phyloP scores from a whole-genome alignment of 2,888 invertebrate species.

The Frankliniella fusca region DNA sequence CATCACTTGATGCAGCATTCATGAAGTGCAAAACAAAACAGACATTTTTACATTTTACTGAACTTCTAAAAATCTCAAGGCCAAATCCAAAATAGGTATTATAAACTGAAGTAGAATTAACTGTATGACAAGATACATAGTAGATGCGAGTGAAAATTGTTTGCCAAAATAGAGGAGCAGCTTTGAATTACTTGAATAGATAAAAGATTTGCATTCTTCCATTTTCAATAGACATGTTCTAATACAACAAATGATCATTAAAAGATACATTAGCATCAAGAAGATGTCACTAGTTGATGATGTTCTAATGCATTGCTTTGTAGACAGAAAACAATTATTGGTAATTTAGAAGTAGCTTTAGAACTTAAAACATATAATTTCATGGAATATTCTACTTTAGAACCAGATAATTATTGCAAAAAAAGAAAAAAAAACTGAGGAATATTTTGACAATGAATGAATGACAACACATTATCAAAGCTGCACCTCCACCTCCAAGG shows the following conservation, averaged over 20 bases:
- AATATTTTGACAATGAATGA: too few relatives aligned
- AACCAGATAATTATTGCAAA: not conserved
- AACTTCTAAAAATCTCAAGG: too few relatives aligned
- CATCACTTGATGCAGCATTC: too few relatives aligned
- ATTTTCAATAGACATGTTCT: not conserved
- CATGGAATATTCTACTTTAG: not conserved
- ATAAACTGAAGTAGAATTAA: not conserved
- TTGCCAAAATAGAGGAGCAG: not conserved
- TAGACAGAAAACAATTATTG: not conserved
- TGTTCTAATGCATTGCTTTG: too few relatives aligned
- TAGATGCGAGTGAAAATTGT: not conserved
- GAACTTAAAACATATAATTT: not conserved
- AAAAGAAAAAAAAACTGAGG: not conserved
- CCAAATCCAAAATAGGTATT: not conserved
- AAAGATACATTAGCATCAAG: not conserved
- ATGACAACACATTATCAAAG: not conserved
- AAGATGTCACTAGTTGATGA: too few relatives aligned
- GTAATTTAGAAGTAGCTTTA: not conserved
- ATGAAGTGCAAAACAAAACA: not conserved
- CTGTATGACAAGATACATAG: not conserved
- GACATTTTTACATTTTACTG: not conserved
- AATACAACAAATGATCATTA: not conserved
- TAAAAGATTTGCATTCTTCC: not conserved
- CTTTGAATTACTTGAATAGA: not conserved
- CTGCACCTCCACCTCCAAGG: constrained; percentile 18